Percentiles rank a stretch among this genome's conserved stretches.
These are phyloP conservation scores for Apis cerana DNA, from an alignment of 1,140 invertebrate species.

Conservation along the genomic window DNA sequence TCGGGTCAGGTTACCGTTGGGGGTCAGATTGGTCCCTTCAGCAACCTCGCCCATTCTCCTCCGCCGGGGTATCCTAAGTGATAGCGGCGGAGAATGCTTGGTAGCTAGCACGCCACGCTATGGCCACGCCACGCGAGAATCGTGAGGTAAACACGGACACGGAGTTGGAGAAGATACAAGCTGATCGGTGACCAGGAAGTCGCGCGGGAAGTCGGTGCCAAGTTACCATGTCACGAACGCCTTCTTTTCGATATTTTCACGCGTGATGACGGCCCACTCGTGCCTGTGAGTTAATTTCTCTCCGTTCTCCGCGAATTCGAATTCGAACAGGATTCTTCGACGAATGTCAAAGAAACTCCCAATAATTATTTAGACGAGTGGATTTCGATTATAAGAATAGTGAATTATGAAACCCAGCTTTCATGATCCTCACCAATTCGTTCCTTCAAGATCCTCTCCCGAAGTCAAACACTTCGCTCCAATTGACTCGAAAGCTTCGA, in stretches of 20 bases:
- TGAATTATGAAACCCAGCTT: too few relatives aligned
- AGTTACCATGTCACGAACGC: conserved; percentile 55
- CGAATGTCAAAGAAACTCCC: too few relatives aligned
- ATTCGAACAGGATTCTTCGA: too few relatives aligned
- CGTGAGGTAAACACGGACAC: conserved; percentile 63
- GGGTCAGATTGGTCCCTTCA: conserved; percentile 61
- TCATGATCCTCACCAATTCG: too few relatives aligned
- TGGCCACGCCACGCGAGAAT: conserved; percentile 53
- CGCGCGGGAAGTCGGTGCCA: conserved; percentile 45
- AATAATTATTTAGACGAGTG: too few relatives aligned
- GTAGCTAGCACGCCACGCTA: conserved; percentile 55
- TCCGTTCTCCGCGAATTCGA: too few relatives aligned
- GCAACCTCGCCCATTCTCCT: conserved; percentile 61
- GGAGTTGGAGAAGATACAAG: conserved; percentile 62
- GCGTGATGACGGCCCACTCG: neutral
- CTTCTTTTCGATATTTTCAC: neutral
- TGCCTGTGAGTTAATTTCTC: too few relatives aligned
- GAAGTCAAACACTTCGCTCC: too few relatives aligned
- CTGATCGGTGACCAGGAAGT: conserved; percentile 61
- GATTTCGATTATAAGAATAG: too few relatives aligned
- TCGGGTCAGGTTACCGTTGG: conserved; percentile 68
- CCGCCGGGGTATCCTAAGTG: neutral
- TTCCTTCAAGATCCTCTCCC: too few relatives aligned
- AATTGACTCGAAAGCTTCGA: too few relatives aligned
- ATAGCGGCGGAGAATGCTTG: conserved; percentile 47